Evolutionary conservation across 2,797 vertebrate genomes (phyloP).

Genomic region (Triplophysa bombifrons): DNA sequence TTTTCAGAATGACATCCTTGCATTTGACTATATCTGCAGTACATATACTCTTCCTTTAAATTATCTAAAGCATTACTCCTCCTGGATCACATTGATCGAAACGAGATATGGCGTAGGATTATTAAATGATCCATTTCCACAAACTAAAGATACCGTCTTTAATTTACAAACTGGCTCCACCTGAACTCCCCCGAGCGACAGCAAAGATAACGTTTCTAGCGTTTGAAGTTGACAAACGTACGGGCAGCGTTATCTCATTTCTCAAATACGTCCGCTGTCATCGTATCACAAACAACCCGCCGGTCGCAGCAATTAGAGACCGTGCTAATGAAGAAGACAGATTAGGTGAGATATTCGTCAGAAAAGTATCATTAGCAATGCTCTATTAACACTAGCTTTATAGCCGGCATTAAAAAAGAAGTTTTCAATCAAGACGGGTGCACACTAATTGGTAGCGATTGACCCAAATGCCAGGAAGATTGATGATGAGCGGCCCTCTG

Average conservation of each 20-base stretch:
- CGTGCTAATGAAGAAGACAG: conserved; percentile 36
- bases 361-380: conserved; percentile 40
- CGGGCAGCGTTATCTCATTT: conserved; percentile 9
- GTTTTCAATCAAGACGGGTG: conserved; percentile 23
- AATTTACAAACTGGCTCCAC: conserved; percentile 12
- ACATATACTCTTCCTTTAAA: neutral
- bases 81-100: conserved; percentile 1
- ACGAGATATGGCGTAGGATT: conserved; percentile 17
- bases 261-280: conserved; percentile 22
- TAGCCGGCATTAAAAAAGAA: conserved; percentile 23
- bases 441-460: conserved; percentile 29
- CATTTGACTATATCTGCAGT: neutral
- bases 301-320: neutral
- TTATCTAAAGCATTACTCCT: neutral
- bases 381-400: conserved; percentile 37
- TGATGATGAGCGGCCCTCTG: neutral
- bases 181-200: conserved; percentile 10
- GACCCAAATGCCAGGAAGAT: conserved; percentile 45
- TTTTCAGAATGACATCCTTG: neutral
- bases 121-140: conserved; percentile 35
- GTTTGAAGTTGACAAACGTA: conserved; percentile 24
- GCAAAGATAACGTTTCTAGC: conserved; percentile 5
- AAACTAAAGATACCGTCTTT: conserved; percentile 12
- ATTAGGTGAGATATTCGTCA: conserved; percentile 35
- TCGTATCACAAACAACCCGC: conserved; percentile 1